phyloP scores from a whole-genome alignment of 2,888 invertebrate genomes.

The Frankliniella fusca region DNA sequence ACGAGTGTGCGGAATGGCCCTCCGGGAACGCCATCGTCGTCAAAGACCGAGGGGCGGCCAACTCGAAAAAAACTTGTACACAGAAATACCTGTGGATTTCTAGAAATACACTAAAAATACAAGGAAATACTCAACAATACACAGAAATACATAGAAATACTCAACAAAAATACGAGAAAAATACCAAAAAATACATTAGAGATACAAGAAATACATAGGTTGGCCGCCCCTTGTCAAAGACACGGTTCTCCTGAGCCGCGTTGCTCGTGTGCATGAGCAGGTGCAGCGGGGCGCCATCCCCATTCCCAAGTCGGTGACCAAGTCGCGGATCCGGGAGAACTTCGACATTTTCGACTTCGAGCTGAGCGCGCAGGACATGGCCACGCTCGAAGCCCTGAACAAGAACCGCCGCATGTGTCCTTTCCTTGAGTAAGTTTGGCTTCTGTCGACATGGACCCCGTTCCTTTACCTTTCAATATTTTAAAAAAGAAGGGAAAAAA shows the following conservation, averaged over 20 bases:
- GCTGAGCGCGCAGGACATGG: conserved; percentile 63
- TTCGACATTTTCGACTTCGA: conserved; percentile 72
- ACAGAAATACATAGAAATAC: too few relatives aligned
- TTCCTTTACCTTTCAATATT: background rate
- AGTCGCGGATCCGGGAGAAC: conserved; percentile 64
- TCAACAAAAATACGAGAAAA: too few relatives aligned
- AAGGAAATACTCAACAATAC: too few relatives aligned
- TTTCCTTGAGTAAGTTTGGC: background rate
- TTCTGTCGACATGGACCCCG: background rate
- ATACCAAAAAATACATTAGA: too few relatives aligned
- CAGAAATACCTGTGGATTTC: too few relatives aligned
- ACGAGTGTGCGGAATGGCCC: too few relatives aligned
- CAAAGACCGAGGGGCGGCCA: too few relatives aligned
- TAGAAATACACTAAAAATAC: too few relatives aligned
- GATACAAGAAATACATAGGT: background rate
- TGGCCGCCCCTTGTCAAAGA: background rate
- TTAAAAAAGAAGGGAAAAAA: background rate
- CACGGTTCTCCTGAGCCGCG: background rate
- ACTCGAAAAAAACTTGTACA: too few relatives aligned
- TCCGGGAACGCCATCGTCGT: too few relatives aligned
- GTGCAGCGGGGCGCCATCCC: conserved; percentile 66
- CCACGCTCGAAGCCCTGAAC: conserved; percentile 58
- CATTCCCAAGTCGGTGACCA: conserved; percentile 79
- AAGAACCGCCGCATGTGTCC: background rate
- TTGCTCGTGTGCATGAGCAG: conserved; percentile 43